A percentile compares a stretch with the other conserved stretches of the same genome.
phyloP scores from a whole-genome alignment of 2,113 vertebrate genomes.

The Chionis minor region DNA sequence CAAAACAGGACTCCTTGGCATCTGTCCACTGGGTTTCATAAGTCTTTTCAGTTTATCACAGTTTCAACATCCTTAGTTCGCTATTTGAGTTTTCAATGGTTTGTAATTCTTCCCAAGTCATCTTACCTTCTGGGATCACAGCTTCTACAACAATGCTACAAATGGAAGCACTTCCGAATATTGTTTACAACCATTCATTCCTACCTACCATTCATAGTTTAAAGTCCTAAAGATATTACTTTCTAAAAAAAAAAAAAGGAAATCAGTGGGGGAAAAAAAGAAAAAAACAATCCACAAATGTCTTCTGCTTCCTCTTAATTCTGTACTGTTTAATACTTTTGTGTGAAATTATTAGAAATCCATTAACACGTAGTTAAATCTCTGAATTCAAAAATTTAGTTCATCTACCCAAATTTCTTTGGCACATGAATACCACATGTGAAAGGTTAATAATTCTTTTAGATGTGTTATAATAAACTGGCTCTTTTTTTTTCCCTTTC shows the following conservation, averaged over 20 bases:
- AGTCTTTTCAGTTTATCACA: neutral
- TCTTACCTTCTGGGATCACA: neutral
- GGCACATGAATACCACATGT: neutral
- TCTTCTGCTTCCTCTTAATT: neutral
- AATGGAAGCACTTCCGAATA: neutral
- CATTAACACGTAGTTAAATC: neutral
- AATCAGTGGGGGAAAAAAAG: rapidly evolving
- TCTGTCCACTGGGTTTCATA: neutral
- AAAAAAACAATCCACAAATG: rapidly evolving
- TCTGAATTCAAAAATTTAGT: neutral
- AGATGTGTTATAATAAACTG: neutral
- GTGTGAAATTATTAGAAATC: neutral
- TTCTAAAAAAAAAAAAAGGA: neutral
- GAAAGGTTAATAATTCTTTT: slow-evolving; percentile 23
- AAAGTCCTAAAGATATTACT: neutral
- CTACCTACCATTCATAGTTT: neutral
- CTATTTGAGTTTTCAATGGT: neutral
- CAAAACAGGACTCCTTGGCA: neutral
- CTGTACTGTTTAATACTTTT: neutral
- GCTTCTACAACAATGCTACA: neutral
- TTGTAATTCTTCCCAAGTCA: neutral
- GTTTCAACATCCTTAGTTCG: neutral
- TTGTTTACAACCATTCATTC: neutral
- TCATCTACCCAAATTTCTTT: neutral
- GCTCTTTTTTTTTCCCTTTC: neutral